Evolutionary conservation across 2,797 vertebrate genomes (phyloP).

Genomic region (Macropus fuliginosus): DNA sequence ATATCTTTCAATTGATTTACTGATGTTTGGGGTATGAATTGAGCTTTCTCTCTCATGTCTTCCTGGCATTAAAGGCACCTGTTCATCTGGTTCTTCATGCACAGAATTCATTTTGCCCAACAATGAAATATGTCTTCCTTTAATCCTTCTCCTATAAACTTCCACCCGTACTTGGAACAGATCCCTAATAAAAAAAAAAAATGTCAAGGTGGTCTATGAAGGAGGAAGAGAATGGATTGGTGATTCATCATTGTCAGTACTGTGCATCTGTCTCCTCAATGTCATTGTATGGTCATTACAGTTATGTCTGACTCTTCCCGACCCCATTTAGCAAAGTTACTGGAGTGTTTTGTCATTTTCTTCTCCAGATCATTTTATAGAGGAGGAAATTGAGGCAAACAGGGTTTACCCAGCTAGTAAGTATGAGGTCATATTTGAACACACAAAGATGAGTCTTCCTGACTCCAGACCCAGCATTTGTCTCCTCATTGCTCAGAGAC

Average conservation of each 20-base stretch:
- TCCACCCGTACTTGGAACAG: neutral
- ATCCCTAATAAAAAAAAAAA: neutral
- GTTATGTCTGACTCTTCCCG: neutral
- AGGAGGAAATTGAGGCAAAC: neutral
- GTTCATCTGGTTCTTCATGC: constrained; percentile 45
- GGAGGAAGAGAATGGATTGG: too few species aligned
- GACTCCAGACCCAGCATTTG: neutral
- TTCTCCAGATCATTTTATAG: neutral
- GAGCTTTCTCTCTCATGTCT: neutral
- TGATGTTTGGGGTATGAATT: constrained; percentile 23
- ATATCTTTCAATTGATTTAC: constrained; percentile 7
- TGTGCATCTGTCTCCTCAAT: neutral
- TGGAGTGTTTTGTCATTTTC: neutral
- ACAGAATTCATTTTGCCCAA: constrained; percentile 18
- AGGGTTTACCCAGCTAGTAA: neutral
- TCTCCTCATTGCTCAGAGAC: neutral
- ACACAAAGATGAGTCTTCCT: neutral
- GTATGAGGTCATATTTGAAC: neutral
- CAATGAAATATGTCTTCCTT: neutral
- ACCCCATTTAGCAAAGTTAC: neutral
- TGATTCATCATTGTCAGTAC: neutral
- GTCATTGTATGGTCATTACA: neutral
- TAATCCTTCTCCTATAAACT: too few species aligned
- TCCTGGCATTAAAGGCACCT: constrained; percentile 39
- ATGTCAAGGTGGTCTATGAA: neutral